Evolutionary conservation across 2,888 invertebrate species (phyloP), one percentile per base, ranked within the genome.

Genomic region (Aleiodes leptofemur): DNA sequence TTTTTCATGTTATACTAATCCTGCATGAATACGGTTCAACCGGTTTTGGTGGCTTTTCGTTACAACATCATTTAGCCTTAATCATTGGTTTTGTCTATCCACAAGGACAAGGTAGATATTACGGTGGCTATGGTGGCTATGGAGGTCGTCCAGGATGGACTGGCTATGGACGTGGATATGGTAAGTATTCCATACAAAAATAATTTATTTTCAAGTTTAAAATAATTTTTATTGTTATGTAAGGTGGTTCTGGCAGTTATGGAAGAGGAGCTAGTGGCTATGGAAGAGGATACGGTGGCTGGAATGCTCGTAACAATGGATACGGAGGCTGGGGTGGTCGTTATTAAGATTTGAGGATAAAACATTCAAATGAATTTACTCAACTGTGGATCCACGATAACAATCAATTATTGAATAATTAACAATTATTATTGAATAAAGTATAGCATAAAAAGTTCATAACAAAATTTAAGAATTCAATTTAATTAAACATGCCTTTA

Each of bases 61-160:
- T 48, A 16, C 43, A 11, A 38, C 14, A 43, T 14, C 14, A 38
- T 64, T 64, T 64, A 64, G n/a, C 23, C 48, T 23, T 43, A 6
- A 43, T 64, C 48, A 29, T 48, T 43, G 23, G 64, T 43, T 64
- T 64, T 64, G 1, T 43, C 43, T 8, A 7, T 43, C 43, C 43
- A 14, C 43, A 64, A 48, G 48, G 11, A 43, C 64, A 64, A 64
- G 48, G 43, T 2, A 43, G 56, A 23, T 31, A 8, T 8, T 31
- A 57, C 16, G 70, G 70, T 43, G 70, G 70, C 9, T 50, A 51
- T 13, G 72, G 72, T 38, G 50, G 72, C 48, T 51, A 53, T 50
- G 61, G 61, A 31, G 50, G 56, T 16, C n/a, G 34, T 55, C n/a
- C 48, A 50, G 48, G 38, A 66, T 43, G 55, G 8, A 23, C 55